Base-by-base conservation (phyloP, 2,113 vertebrate genomes). In the Cyprinodon brontotheroides region DNA sequence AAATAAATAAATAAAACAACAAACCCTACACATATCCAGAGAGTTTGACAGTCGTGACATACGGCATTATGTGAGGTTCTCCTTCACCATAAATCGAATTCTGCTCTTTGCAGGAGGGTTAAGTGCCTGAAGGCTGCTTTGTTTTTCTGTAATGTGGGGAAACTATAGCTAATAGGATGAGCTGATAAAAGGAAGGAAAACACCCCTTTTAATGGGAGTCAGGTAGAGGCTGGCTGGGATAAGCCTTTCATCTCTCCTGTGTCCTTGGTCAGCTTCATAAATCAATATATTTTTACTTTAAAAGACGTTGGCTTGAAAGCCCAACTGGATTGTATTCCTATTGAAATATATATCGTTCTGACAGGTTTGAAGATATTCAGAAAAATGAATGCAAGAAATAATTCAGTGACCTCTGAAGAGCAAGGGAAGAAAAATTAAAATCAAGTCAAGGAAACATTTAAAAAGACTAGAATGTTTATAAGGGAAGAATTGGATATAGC, bases 71-170 rank as follows among this genome's bases (percentile, higher is more conserved):
- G 11, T 47, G 38, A 65, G 5, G 37, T 20, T 53, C 36, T 62
- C 60, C 41, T 70, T 62, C 39, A 50, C 40, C 68, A 61, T 47
- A 86, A 88, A 88, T 78, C n/a, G 43, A 69, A 81, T 86, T 53
- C 41, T 22, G 0, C 70, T 72, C 22, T 43, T 43, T 67, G 53
- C 71, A 62, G 61, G 67, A 65, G 75, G 67, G 74, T 71, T 86
- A 74, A 90, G 75, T 83, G 86, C 79, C 79, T 64, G 59, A 85
- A 82, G 41, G 6, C 63, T 38, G 41, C 61, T 86, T 29, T 62
- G 38, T 72, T 29, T 29, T 65, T 39, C 76, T 57, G 65, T 80
- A 74, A 89, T 72, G 67, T 74, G 66, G 62, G 39, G 75, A 71
- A 83, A 65, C 69, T 67, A 37, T 65, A 70, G 65, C 60, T 74